Percentiles rank a stretch among this genome's conserved stretches.
Evolutionary conservation across 2,797 vertebrate genomes (phyloP).

Genomic region (Pteropus rufus): DNA sequence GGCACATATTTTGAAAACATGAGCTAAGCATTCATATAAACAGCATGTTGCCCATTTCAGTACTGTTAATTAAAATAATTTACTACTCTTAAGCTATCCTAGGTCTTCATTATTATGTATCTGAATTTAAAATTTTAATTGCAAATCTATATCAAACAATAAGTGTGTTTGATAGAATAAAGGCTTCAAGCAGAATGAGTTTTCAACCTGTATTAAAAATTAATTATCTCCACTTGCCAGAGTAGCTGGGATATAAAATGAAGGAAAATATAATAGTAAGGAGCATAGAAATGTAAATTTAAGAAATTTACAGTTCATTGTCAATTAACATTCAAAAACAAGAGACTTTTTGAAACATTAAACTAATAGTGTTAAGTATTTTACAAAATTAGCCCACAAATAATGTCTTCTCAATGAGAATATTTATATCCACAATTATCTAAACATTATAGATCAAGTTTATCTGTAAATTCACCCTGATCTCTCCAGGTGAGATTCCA

Average conservation of each 20-base stretch:
- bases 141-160: not conserved
- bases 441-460: not conserved
- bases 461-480: not conserved
- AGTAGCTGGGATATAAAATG: not conserved
- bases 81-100: not conserved
- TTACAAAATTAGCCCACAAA: not conserved
- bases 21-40: not conserved
- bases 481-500: not conserved
- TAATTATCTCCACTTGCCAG: not conserved
- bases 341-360: not conserved
- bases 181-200: slow-evolving; percentile 20
- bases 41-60: not conserved
- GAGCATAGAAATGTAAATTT: not conserved
- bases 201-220: slow-evolving; percentile 17
- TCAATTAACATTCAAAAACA: not conserved
- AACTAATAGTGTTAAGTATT: not conserved
- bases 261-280: not conserved
- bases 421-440: not conserved
- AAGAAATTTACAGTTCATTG: not conserved
- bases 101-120: not conserved
- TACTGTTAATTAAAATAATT: not conserved
- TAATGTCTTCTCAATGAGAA: not conserved
- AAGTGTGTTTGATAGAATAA: not conserved
- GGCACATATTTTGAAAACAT: not conserved
- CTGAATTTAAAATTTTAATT: slow-evolving; percentile 34